Base-by-base conservation (phyloP, 2,113 vertebrate genomes). In the Dunckerocampus dactyliophorus region DNA sequence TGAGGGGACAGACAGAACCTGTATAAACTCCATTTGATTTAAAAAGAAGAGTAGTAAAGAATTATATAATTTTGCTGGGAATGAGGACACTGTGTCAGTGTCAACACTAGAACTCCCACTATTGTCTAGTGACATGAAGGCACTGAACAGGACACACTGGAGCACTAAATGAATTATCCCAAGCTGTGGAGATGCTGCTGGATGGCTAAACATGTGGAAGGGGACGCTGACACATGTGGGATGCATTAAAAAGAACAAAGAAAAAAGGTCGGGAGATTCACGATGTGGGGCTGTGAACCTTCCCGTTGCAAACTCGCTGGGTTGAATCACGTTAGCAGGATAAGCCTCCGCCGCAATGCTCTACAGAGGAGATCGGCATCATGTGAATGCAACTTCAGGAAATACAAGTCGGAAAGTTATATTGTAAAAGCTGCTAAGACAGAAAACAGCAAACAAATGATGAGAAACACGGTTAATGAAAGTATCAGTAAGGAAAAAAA, bases 181-280 rank as follows among this genome's bases (percentile, higher is more conserved):
- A 46, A 66, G 62, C 66, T 75, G 62, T 71, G 64, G 58, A 75
- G 74, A 72, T 74, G 62, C 20, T 69, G 68, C 63, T 71, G 59
- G 71, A 75, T 55, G 63, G 69, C 63, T 77, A 68, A 76, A 71
- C 71, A 58, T 77, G 67, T 68, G 77, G 62, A 20, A 76, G 60
- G 53, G 52, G 54, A 75, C 77, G 71, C 69, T 7, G 42, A 67
- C 74, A 66, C 82, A 84, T 88, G 84, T 87, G 85, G 72, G 73
- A 58, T 48, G 69, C 69, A 84, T 87, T 76, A 81, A 62, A 71
- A 81, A 62, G 68, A 79, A 75, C 76, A 80, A 54, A 71, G 59
- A 51, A 55, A 76, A 72, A 66, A 79, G 84, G 69, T 69, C 72
- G 75, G 67, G 69, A 79, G 71, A 72, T 81, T 83, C 69, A 74